Base-by-base conservation (phyloP, 2,113 vertebrate species). In the Seriola rivoliana region DNA sequence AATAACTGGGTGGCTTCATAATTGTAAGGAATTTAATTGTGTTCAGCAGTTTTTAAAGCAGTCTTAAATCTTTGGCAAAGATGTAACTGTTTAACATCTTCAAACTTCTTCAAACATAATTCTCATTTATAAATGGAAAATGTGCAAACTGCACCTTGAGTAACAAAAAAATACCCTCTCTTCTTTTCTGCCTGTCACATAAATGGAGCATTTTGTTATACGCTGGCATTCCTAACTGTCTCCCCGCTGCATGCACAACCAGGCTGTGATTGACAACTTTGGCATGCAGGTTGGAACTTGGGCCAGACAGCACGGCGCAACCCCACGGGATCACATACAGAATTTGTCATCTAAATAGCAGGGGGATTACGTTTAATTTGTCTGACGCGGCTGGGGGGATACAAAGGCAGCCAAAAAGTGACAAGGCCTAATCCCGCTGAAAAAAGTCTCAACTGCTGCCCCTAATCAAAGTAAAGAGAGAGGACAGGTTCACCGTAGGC, bases 341-440 rank as follows among this genome's bases (percentile, higher is more conserved):
- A 89, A 92, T 92, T 90, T 94, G 92, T 93, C 92, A 93, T 93
- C 85, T 89, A 89, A 94, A 93, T 93, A 94, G 86, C 67, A 80
- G 72, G 71, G 75, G 88, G 90, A 91, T 93, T 94, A 90, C 67
- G 86, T 93, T 92, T 89, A 88, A 94, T 94, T 94, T 93, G 86
- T 86, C 78, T 82, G 86, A 92, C 60, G 60, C 57, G 77, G 84
- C 80, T 85, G 73, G 82, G 69, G 83, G 90, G 67, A 75, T 85
- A 64, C 79, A 77, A 83, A 85, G 75, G 65, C 84, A 91, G 91
- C 92, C 93, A 93, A 94, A 81, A 82, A 91, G 89, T 91, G 90
- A 93, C 90, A 88, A 70, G 86, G 64, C 80, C 81, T 93, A 94
- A 95, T 93, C 92, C 85, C 74, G 40, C 29, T 70, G 64, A 81